These are phyloP conservation scores for Drosophila percnosoma DNA, from an alignment of 2,888 invertebrate genomes.

Conservation along the genomic window DNA sequence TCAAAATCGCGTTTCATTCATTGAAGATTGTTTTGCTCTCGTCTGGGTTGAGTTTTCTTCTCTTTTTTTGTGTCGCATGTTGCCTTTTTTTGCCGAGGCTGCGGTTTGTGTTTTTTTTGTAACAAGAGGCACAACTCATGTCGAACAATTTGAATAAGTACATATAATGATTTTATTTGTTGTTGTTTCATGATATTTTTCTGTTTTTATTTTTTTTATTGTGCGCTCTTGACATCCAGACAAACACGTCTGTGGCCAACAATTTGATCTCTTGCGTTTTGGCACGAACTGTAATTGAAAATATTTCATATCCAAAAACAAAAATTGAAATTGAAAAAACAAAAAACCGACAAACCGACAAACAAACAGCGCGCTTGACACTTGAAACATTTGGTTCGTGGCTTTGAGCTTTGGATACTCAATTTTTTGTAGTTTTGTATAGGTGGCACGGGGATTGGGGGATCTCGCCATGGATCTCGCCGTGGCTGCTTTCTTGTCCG, in stretches of 20 bases:
- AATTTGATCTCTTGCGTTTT: constrained; percentile 77
- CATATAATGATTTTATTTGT: constrained; percentile 34
- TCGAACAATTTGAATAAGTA: constrained; percentile 73
- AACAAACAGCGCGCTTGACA: constrained; percentile 67
- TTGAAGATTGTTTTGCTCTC: constrained; percentile 52
- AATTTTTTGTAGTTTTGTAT: constrained; percentile 1
- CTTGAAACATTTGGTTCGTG: constrained; percentile 75
- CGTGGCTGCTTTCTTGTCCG: constrained; percentile 73
- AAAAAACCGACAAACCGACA: constrained; percentile 3
- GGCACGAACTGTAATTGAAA: constrained; percentile 81
- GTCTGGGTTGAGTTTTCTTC: constrained; percentile 16
- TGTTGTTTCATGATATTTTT: constrained; percentile 13
- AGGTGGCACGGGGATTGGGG: constrained; percentile 12
- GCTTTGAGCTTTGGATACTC: constrained; percentile 37
- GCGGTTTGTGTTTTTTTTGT: constrained; percentile 35
- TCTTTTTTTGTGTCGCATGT: constrained; percentile 62
- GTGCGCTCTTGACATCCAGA: constrained; percentile 41
- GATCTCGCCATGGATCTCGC: constrained; percentile 62
- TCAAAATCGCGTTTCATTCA: constrained; percentile 67
- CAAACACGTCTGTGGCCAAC: constrained; percentile 47
- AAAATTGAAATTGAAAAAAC: constrained; percentile 18
- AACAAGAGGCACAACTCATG: constrained; percentile 72
- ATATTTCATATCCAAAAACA: constrained; percentile 53
- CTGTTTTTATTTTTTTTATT: constrained; percentile 9
- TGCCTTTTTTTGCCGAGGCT: constrained; percentile 29